These are phyloP conservation scores for Chironomus tepperi DNA, from an alignment of 1,140 invertebrate species.

Conservation along the genomic window DNA sequence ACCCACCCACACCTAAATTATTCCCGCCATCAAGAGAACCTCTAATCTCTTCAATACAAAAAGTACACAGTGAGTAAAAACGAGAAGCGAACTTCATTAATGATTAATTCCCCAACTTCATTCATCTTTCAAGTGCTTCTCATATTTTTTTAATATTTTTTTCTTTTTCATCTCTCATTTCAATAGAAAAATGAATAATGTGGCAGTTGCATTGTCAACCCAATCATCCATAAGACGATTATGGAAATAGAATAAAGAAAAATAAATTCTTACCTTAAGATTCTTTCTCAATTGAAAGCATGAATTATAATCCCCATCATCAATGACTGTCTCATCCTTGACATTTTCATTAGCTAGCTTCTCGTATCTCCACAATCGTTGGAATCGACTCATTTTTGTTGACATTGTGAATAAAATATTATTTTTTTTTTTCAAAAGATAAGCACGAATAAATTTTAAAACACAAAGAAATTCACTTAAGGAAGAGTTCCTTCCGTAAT, in stretches of 20 bases:
- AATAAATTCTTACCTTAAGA: background rate
- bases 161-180: background rate
- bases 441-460: background rate
- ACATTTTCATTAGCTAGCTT: conserved; percentile 22
- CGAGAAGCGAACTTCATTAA: background rate
- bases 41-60: too few relatives aligned
- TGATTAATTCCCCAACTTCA: conserved; percentile 3
- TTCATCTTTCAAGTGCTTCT: background rate
- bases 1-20: too few relatives aligned
- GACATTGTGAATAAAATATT: background rate
- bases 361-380: conserved; percentile 17
- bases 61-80: too few relatives aligned
- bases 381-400: background rate
- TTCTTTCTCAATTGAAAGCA: conserved; percentile 12
- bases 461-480: background rate
- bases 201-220: conserved; percentile 22
- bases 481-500: background rate
- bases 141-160: background rate
- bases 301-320: conserved; percentile 17
- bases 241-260: background rate
- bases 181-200: background rate
- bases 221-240: background rate
- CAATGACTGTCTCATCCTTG: conserved; percentile 1
- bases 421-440: background rate
- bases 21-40: too few relatives aligned